Percentiles rank a stretch among this genome's conserved stretches.
Evolutionary conservation across 2,888 invertebrate species (phyloP).

Genomic region (Stenoptilia bipunctidactyla): DNA sequence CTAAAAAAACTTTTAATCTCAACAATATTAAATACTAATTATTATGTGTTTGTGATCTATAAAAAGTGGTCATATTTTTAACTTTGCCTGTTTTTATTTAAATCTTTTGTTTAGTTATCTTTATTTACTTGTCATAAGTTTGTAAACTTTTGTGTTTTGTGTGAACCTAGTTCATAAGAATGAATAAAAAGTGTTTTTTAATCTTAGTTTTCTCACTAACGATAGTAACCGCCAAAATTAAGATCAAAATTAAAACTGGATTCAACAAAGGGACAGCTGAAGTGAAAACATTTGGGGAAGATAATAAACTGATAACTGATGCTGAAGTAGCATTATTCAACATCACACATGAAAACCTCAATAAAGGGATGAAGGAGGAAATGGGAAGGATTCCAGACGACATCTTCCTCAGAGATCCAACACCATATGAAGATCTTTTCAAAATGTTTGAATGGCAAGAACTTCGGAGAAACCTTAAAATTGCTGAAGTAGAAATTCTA

Average conservation of each 20-base stretch:
- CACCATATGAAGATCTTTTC: conserved; percentile 33
- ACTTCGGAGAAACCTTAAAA: conserved; percentile 25
- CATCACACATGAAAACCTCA: conserved; percentile 34
- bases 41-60: no score
- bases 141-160: no score
- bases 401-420: conserved; percentile 42
- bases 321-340: conserved; percentile 37
- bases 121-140: no score
- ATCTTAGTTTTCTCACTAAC: neutral
- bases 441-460: conserved; percentile 36
- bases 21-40: no score
- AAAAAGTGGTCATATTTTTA: no score
- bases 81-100: no score
- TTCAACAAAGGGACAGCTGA: conserved; percentile 20
- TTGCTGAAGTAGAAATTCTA: conserved; percentile 25
- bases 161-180: no score
- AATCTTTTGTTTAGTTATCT: no score
- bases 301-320: conserved; percentile 31
- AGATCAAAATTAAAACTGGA: conserved; percentile 27
- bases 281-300: conserved; percentile 24
- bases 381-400: conserved; percentile 36
- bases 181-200: neutral
- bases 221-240: conserved; percentile 24
- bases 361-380: conserved; percentile 31
- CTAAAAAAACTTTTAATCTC: no score